Evolutionary conservation across 2,113 vertebrate species (phyloP).

Genomic region (Phoenicopterus ruber): DNA sequence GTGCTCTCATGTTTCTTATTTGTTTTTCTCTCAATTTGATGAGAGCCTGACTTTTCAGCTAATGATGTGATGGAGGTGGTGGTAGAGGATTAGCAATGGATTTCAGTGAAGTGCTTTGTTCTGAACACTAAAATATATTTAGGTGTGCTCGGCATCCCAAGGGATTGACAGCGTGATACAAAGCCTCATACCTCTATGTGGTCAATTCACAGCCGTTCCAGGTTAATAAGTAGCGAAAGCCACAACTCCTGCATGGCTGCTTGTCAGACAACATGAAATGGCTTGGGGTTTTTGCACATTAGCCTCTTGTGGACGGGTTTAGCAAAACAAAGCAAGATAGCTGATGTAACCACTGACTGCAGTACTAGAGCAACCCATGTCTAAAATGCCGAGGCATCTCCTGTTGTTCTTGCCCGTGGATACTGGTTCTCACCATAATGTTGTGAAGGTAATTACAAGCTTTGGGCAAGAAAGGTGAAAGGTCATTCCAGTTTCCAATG

Average conservation of each 20-base stretch:
- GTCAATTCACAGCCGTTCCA: not conserved
- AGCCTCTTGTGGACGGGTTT: not conserved
- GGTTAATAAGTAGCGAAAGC: slow-evolving; percentile 9
- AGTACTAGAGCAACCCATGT: not conserved
- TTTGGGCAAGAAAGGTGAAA: not conserved
- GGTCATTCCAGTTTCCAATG: accelerated
- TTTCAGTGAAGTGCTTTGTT: not conserved
- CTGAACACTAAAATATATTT: not conserved
- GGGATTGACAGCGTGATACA: not conserved
- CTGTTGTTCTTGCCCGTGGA: not conserved
- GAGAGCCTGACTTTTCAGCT: not conserved
- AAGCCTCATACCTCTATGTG: not conserved
- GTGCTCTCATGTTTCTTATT: not conserved
- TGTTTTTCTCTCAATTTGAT: not conserved
- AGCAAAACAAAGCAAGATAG: not conserved
- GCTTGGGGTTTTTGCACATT: not conserved
- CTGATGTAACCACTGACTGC: not conserved
- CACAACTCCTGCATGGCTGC: not conserved
- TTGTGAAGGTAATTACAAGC: not conserved
- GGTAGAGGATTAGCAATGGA: not conserved
- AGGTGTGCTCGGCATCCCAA: not conserved
- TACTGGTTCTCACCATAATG: not conserved
- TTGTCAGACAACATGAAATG: not conserved
- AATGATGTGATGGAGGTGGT: slow-evolving; percentile 10
- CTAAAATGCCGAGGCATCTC: not conserved